Conservation (phyloP, 2,113 vertebrate genomes). For the Stigmatopora argus region DNA sequence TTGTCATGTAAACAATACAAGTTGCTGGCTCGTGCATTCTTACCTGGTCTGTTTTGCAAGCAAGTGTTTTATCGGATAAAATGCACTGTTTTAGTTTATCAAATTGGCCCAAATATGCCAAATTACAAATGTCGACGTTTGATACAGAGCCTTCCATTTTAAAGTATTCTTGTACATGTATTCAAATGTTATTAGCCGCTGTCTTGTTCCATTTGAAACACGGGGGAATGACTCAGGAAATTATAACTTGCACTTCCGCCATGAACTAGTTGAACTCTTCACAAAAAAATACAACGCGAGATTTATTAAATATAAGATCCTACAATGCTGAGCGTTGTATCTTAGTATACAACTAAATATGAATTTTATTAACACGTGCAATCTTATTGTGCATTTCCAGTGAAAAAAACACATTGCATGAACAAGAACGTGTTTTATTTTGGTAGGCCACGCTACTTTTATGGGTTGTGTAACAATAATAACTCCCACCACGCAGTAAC, state of each 20-base stretch:
- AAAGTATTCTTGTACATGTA: neutral
- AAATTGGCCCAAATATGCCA: conserved; percentile 81
- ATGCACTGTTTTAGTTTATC: conserved; percentile 77
- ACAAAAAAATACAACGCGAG: conserved; percentile 29
- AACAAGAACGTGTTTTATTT: conserved; percentile 20
- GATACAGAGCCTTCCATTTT: conserved; percentile 80
- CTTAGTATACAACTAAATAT: neutral
- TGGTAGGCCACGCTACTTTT: neutral
- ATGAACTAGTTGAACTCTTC: conserved; percentile 8
- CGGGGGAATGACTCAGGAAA: conserved; percentile 54
- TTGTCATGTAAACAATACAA: conserved; percentile 1
- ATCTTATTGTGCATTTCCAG: accelerated
- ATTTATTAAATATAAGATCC: accelerated
- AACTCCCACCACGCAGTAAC: neutral
- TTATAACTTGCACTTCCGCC: conserved; percentile 33
- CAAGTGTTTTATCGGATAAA: conserved; percentile 75
- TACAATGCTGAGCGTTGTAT: neutral
- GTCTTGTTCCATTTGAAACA: conserved; percentile 19
- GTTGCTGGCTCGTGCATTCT: conserved; percentile 13
- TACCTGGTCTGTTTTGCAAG: conserved; percentile 86
- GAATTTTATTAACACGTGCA: neutral
- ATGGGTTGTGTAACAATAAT: conserved; percentile 25
- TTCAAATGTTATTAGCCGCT: neutral
- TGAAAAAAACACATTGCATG: accelerated
- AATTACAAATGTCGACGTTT: conserved; percentile 82